Evolutionary conservation across 1,140 invertebrate genomes (phyloP).

Genomic region (Dysdera silvatica): DNA sequence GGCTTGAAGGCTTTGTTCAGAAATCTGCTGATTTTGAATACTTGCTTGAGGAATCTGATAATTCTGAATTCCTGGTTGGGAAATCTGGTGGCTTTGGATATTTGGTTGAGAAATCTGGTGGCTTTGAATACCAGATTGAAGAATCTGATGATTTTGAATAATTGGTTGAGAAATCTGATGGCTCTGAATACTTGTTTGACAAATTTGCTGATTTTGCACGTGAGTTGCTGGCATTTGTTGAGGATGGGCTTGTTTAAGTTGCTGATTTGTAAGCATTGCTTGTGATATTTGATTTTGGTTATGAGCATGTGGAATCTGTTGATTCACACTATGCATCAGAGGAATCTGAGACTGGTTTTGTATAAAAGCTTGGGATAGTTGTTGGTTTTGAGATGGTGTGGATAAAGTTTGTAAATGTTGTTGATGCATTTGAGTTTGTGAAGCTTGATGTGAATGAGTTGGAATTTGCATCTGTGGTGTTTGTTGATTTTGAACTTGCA

Average conservation of each 20-base stretch:
- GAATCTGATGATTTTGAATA: neutral
- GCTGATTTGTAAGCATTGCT: too few relatives aligned
- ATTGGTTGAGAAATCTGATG: slow-evolving; percentile 9
- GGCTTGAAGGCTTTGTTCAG: neutral
- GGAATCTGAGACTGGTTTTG: too few relatives aligned
- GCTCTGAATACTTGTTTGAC: slow-evolving; percentile 22
- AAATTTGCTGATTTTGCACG: slow-evolving; percentile 14
- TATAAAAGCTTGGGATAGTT: too few relatives aligned
- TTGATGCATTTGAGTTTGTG: slow-evolving; percentile 3
- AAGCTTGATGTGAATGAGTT: neutral
- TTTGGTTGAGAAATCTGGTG: too few relatives aligned
- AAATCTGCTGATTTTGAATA: slow-evolving; percentile 13
- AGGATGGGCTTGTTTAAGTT: slow-evolving; percentile 7
- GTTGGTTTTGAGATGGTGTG: too few relatives aligned
- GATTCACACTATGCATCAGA: too few relatives aligned
- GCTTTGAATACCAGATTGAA: slow-evolving; percentile 1
- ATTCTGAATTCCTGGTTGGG: slow-evolving; percentile 10
- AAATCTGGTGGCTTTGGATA: too few relatives aligned
- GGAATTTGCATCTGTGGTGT: neutral
- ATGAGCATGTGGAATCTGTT: neutral
- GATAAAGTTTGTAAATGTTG: neutral
- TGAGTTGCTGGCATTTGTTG: slow-evolving; percentile 20
- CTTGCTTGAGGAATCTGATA: neutral
- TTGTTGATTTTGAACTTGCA: neutral
- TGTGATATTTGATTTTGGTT: neutral